Base-by-base conservation (phyloP, 2,113 vertebrate species). In the Plectropomus leopardus region DNA sequence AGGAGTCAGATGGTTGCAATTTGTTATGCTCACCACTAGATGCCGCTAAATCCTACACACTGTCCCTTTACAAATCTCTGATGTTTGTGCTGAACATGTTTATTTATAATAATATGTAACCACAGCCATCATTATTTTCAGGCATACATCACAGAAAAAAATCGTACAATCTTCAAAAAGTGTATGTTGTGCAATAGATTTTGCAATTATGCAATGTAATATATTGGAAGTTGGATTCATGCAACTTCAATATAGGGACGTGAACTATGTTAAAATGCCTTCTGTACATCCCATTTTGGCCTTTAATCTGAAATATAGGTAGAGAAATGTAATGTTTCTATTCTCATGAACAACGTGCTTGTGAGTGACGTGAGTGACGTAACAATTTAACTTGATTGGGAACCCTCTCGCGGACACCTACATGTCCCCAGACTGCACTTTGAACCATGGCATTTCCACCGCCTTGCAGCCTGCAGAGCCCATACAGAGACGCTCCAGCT, bases 371-470 rank as follows among this genome's bases (percentile, higher is more conserved):
- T 65, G 44, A 54, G 32, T 72, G 50, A 44, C 15, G 8, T 21
- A 23, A 47, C 9, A 36, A 26, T 34, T 1, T 40, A 16, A 19
- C 30, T 40, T 55, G 21, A 4, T 14, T 42, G 58, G n/a, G 14
- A 36, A 4, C 4, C 36, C n/a, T 42, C 19, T 72, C 0, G 16
- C 55, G 74, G 63, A 40, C 74, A 72, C 54, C 60, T 24, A 54
- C 74, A 15, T 34, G 7, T 48, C 55, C 55, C 54, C 40, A 68
- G 48, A 63, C 72, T 51, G 24, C 48, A 21, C 44, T 54, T 15
- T 17, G 17, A 69, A 8, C 34, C 60, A 10, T 2, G 36, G 47
- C 21, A 45, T 48, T 21, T 71, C 48, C 50, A 50, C 16, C 36
- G 14, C 9, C 45, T n/a, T 3, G 65, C 65, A 59, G 51, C 19